phyloP scores from a whole-genome alignment of 2,888 invertebrate species.

The Heliconius hortense region DNA sequence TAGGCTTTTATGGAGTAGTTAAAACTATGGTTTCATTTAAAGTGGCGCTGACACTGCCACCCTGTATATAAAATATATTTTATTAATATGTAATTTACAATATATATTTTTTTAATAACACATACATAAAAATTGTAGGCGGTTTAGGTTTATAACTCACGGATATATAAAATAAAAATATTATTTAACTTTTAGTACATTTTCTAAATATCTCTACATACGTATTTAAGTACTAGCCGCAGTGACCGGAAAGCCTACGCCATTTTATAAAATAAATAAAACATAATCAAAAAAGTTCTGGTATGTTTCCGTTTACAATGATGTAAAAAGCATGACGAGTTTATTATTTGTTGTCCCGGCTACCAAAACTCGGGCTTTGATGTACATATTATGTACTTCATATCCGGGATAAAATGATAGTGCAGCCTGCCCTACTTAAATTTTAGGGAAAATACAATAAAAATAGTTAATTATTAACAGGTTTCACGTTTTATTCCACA shows the following conservation, averaged over 20 bases:
- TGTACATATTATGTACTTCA: constrained; percentile 6
- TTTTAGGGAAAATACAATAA: not conserved
- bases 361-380: constrained; percentile 23
- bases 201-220: not conserved
- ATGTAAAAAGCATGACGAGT: constrained; percentile 17
- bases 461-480: too few relatives aligned
- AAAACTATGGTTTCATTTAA: too few relatives aligned
- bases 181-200: not conserved
- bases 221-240: constrained; percentile 1
- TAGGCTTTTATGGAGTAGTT: too few relatives aligned
- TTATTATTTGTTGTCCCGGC: constrained; percentile 22
- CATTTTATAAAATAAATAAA: constrained; percentile 26
- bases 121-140: not conserved
- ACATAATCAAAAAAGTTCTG: constrained; percentile 4
- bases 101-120: not conserved
- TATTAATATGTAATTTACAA: too few relatives aligned
- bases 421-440: not conserved
- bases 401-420: constrained; percentile 12
- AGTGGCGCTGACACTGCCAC: too few relatives aligned
- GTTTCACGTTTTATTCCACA: too few relatives aligned
- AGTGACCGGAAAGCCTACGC: constrained; percentile 14
- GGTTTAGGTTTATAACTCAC: not conserved
- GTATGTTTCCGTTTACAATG: constrained; percentile 21
- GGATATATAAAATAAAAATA: not conserved
- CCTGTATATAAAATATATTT: too few relatives aligned